Base-by-base conservation (phyloP, 2,113 vertebrate genomes). In the Brachyistius frenatus region DNA sequence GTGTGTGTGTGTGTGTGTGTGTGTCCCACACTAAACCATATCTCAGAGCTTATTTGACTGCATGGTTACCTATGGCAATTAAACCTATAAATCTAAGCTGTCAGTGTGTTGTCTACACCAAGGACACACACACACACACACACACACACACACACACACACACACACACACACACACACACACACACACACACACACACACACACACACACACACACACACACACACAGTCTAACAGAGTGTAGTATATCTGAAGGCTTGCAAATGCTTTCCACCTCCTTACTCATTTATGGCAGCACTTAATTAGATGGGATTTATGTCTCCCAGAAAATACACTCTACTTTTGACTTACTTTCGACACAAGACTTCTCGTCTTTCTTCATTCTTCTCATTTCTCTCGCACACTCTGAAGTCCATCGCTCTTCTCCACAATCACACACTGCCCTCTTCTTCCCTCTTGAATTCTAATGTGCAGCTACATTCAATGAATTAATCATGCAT, bases 321-420 rank as follows among this genome's bases (percentile, higher is more conserved):
- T 55, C 8, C n/a, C 50, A 64, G 64, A 74, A 82, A 86, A 76
- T 36, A 35, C 35, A 47, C 35, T 78, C 68, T 61, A 56, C 47
- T 58, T 73, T 76, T 6, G 3, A 61, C 57, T 56, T 23, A 23
- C 23, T 23, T 23, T 66, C 4, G 66, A 60, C 14, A 33, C 32
- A 0, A 11, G 16, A 46, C 31, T 35, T n/a, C 37, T 33, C 35
- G 72, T 76, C 52, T n/a, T 23, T 37, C 62, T 66, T 62, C 53
- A 39, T 58, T 57, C 23, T 13, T 53, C 47, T 60, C 5, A 16
- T 61, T 94, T 93, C 88, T 88, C 88, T 68, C 91, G 30, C 76
- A 90, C 91, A 93, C 91, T 91, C 89, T 94, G 93, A 93, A 82
- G 52, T 94, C 91, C 90, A 91, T 81, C 81, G 0, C 89, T 30